These are phyloP conservation scores for Cydia strobilella DNA, from an alignment of 1,140 invertebrate species.

Conservation along the genomic window DNA sequence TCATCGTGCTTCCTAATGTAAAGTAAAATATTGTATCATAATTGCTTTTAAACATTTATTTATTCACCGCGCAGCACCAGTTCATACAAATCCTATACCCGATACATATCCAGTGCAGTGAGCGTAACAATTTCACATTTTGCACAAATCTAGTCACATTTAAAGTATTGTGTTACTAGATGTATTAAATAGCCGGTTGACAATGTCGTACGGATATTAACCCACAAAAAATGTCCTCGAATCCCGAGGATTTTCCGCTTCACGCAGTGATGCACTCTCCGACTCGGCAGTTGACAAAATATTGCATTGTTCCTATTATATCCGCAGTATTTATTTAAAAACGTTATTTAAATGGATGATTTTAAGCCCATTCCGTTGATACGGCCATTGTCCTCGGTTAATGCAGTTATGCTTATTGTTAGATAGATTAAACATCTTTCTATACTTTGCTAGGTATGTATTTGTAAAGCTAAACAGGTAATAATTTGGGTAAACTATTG, in stretches of 20 bases:
- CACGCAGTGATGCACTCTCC: slow-evolving; percentile 75
- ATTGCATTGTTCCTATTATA: slow-evolving; percentile 80
- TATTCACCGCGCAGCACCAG: not conserved
- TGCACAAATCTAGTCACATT: slow-evolving; percentile 79
- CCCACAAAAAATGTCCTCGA: slow-evolving; percentile 79
- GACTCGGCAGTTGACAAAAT: slow-evolving; percentile 79
- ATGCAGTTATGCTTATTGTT: slow-evolving; percentile 61
- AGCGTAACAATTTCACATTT: slow-evolving; percentile 77
- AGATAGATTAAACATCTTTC: slow-evolving; percentile 24
- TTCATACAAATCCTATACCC: slow-evolving; percentile 71
- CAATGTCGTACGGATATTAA: slow-evolving; percentile 80
- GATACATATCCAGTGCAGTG: slow-evolving; percentile 66
- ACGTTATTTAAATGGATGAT: slow-evolving; percentile 80
- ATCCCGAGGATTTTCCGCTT: slow-evolving; percentile 80
- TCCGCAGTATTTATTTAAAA: slow-evolving; percentile 79
- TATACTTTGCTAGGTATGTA: not conserved
- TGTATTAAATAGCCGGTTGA: slow-evolving; percentile 79
- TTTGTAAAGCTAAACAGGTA: slow-evolving; percentile 5
- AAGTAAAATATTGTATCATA: not conserved
- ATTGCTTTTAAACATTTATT: not conserved
- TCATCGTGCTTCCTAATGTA: not conserved
- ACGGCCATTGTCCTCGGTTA: slow-evolving; percentile 67
- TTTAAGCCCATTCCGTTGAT: slow-evolving; percentile 75
- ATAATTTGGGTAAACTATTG: not conserved
- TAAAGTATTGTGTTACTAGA: slow-evolving; percentile 78